Evolutionary conservation across 2,113 vertebrate genomes (phyloP).

Genomic region (Melierax canorus): DNA sequence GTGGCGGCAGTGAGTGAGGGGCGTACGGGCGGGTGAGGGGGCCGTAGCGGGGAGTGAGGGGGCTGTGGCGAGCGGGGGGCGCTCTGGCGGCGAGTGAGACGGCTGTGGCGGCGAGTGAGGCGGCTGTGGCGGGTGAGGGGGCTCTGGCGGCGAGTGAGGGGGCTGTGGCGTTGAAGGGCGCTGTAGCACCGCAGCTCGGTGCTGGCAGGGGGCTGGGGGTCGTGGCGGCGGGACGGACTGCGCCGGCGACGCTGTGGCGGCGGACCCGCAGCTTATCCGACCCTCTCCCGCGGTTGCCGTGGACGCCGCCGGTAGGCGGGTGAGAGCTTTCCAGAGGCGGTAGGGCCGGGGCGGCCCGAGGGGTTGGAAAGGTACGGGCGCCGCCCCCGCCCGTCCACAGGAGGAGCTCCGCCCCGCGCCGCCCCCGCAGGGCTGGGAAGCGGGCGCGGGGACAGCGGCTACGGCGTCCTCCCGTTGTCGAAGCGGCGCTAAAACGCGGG

Average conservation of each 20-base stretch:
- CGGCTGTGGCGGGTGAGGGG: too few relatives aligned
- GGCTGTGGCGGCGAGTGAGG: too few relatives aligned
- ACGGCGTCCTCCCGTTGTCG: too few relatives aligned
- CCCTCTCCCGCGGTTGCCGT: neutral
- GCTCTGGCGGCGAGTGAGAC: too few relatives aligned
- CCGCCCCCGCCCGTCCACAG: neutral
- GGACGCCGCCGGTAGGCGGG: neutral
- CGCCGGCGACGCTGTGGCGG: too few relatives aligned
- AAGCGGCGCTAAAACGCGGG: neutral
- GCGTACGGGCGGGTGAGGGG: too few relatives aligned
- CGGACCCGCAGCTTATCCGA: neutral
- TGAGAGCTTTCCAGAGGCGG: neutral
- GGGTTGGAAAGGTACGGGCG: too few relatives aligned
- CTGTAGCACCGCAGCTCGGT: neutral
- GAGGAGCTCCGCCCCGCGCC: neutral
- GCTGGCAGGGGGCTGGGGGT: neutral
- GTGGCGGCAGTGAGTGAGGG: too few relatives aligned
- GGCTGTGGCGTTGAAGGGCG: too few relatives aligned
- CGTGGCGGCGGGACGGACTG: neutral
- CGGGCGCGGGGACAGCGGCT: neutral
- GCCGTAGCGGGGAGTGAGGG: too few relatives aligned
- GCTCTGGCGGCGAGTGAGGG: too few relatives aligned
- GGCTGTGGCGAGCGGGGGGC: too few relatives aligned
- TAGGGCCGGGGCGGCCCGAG: neutral
- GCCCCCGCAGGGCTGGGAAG: neutral